Evolutionary conservation across 2,797 vertebrate species (phyloP), one percentile per base, ranked within the genome.

Genomic region (Apogon talboti): DNA sequence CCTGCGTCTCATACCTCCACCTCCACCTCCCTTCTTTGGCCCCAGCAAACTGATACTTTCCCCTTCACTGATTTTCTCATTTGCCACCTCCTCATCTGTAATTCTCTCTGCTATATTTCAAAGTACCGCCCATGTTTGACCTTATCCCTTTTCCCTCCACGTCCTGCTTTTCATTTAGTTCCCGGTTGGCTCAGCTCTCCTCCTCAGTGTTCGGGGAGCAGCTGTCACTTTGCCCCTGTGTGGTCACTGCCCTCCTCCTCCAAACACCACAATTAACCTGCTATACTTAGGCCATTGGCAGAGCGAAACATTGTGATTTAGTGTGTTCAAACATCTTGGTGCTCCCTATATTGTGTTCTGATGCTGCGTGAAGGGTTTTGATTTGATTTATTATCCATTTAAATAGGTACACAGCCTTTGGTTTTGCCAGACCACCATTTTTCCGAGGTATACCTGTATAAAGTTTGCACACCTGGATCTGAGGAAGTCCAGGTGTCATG

Each of bases 271-370:
- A 42, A 51, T 62, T 64, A 38, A 19, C 24, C 15, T 46, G 55
- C 50, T 53, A 53, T 37, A 38, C 62, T 45, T 38, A 52, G 60
- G 51, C 15, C 60, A 51, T 14, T 13, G 11, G 14, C 12, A 44
- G n/a, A 21, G 2, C 2, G 3, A 21, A 21, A 21, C 19, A 21
- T 21, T 21, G 19, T 3, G 19, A 21, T 21, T 21, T 21, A 21
- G 4, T 42, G 42, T 51, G 16, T 28, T 15, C 40, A 42, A 14
- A 13, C 11, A 0, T 42, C 28, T 30, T 30, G 28, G 28, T 30
- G 28, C 28, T 30, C 7, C 7, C 7, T 6, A 8, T 8, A 30
- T 2, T 30, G 5, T 30, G 28, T 30, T 30, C 28, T 6, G 28
- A 28, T 6, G 3, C 24, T 6, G 24, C 6, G 24, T 28, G 3